Conservation (phyloP, 2,888 invertebrate genomes). For the Neoscelio sp. region DNA sequence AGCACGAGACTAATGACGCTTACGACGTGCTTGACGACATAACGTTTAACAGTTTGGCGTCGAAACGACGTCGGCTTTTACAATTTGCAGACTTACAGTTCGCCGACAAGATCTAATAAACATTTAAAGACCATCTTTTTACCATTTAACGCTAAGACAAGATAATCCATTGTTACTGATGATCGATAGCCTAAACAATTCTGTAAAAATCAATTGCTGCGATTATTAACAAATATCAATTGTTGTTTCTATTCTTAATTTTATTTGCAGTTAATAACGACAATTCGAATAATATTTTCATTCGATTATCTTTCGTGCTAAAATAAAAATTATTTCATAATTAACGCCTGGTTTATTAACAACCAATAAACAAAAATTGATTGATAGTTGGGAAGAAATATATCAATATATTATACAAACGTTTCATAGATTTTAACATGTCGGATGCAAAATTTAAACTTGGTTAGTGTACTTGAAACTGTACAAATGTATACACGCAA, state of each 20-base stretch:
- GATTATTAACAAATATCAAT: no score
- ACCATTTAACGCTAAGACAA: constrained; percentile 14
- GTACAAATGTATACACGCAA: constrained; percentile 3
- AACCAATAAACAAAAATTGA: background rate
- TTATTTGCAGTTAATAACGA: no score
- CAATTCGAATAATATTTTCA: no score
- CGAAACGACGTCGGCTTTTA: constrained; percentile 23
- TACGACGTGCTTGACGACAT: constrained; percentile 26
- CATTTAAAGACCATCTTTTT: constrained; percentile 10
- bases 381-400: background rate
- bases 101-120: constrained; percentile 4
- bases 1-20: constrained; percentile 20
- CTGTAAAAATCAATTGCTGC: no score
- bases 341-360: no score
- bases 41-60: constrained; percentile 30
- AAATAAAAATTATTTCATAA: no score
- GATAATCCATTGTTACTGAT: background rate
- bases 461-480: constrained; percentile 1
- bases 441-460: background rate
- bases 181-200: background rate
- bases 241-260: no score
- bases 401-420: background rate
- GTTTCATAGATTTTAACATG: background rate
- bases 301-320: no score
- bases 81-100: constrained; percentile 26